Percentiles rank a stretch among this genome's conserved stretches.
Conservation (phyloP, 2,113 vertebrate species). For the Oncorhynchus masou region DNA sequence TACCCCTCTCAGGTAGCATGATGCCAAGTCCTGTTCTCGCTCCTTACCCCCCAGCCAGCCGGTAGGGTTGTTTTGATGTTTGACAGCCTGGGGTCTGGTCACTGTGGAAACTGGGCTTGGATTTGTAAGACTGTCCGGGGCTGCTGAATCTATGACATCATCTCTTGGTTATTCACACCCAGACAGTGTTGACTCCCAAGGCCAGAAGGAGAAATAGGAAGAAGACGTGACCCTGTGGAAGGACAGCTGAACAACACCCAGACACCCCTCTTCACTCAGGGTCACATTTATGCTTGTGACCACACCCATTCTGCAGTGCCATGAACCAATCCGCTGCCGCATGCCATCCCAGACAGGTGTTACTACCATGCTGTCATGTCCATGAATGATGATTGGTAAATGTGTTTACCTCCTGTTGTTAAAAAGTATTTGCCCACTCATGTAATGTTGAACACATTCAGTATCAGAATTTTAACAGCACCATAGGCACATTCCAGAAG, state of each 20-base stretch:
- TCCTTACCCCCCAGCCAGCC: background rate
- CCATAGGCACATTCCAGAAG: background rate
- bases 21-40: constrained; percentile 2
- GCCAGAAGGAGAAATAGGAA: constrained; percentile 59
- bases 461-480: background rate
- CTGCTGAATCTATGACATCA: constrained; percentile 64
- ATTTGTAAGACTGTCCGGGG: constrained; percentile 46
- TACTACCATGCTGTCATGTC: background rate
- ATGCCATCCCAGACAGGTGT: background rate
- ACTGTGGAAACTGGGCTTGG: constrained; percentile 63
- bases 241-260: constrained; percentile 57
- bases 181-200: constrained; percentile 51
- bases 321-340: background rate
- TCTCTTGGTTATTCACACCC: constrained; percentile 61
- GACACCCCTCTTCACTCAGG: constrained; percentile 23
- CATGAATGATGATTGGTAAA: background rate
- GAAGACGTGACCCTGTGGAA: constrained; percentile 51
- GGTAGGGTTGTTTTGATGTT: constrained; percentile 59
- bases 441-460: background rate
- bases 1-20: background rate
- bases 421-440: background rate
- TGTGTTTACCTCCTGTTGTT: background rate
- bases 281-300: background rate
- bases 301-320: background rate
- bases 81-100: constrained; percentile 41